Evolutionary conservation across 64 coral and sea anemone species (phyloP).

Genomic region (Pachyseris speciosa): DNA sequence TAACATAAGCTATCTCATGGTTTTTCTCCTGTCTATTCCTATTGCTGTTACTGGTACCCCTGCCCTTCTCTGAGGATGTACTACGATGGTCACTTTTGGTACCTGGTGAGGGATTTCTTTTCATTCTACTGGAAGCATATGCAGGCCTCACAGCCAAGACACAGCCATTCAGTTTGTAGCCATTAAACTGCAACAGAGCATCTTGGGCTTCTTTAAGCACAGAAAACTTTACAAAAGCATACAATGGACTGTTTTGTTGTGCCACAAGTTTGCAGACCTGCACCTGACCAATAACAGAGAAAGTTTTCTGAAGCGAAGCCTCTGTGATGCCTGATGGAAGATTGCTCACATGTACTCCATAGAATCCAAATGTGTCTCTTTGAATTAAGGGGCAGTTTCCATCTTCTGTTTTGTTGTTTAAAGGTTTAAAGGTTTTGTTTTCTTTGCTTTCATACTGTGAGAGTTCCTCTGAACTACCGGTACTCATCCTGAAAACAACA

Average conservation of each 20-base stretch:
- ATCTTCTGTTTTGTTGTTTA: neutral
- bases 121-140: neutral
- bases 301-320: neutral
- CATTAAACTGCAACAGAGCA: slow-evolving; percentile 30
- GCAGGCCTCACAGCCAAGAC: slow-evolving; percentile 34
- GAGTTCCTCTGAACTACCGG: slow-evolving; percentile 20
- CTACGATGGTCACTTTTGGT: neutral
- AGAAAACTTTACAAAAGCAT: slow-evolving; percentile 55
- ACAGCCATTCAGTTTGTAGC: neutral
- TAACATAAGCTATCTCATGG: neutral
- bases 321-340: slow-evolving; percentile 38
- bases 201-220: slow-evolving; percentile 1
- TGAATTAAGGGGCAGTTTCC: neutral
- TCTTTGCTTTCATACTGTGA: neutral
- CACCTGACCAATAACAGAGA: slow-evolving; percentile 11
- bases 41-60: neutral
- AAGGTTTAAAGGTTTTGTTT: neutral
- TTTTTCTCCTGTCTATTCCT: neutral
- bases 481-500: slow-evolving; percentile 34
- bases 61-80: neutral
- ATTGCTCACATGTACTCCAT: slow-evolving; percentile 61
- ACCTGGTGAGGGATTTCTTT: neutral
- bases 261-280: slow-evolving; percentile 52
- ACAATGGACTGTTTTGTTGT: neutral
- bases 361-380: slow-evolving; percentile 36